Conservation (phyloP, 2,888 invertebrate genomes). For the Chirona hameri region DNA sequence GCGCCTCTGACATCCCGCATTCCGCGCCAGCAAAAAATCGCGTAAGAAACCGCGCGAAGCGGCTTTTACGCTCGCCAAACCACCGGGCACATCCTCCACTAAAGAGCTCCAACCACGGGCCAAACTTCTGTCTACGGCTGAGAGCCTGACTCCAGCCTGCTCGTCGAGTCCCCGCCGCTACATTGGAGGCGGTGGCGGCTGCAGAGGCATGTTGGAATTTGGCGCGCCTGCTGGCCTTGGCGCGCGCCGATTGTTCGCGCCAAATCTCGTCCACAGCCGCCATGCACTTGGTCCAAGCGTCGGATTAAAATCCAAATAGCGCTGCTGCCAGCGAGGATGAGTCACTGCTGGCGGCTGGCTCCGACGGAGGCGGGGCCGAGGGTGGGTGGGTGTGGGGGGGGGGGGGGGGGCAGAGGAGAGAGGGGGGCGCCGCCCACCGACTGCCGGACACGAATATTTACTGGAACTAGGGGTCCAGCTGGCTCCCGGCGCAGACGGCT, state of each 20-base stretch:
- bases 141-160: background rate
- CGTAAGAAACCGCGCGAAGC: background rate
- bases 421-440: background rate
- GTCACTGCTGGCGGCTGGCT: background rate
- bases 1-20: too few relatives aligned
- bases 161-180: background rate
- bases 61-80: background rate
- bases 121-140: background rate
- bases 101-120: too few relatives aligned
- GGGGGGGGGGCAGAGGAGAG: background rate
- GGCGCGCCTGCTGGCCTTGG: slow-evolving; percentile 2
- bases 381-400: background rate
- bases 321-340: background rate
- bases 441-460: background rate
- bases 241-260: slow-evolving; percentile 13
- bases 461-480: background rate
- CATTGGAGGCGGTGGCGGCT: background rate
- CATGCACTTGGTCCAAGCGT: background rate
- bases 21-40: too few relatives aligned
- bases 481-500: background rate
- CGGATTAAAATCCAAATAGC: slow-evolving; percentile 25
- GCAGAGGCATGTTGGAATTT: background rate
- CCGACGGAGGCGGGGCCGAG: background rate
- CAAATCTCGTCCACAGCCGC: background rate
- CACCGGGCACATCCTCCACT: background rate